Evolutionary conservation across 1,140 invertebrate species (phyloP), one percentile per base, ranked within the genome.

Genomic region (Idris sp.): DNA sequence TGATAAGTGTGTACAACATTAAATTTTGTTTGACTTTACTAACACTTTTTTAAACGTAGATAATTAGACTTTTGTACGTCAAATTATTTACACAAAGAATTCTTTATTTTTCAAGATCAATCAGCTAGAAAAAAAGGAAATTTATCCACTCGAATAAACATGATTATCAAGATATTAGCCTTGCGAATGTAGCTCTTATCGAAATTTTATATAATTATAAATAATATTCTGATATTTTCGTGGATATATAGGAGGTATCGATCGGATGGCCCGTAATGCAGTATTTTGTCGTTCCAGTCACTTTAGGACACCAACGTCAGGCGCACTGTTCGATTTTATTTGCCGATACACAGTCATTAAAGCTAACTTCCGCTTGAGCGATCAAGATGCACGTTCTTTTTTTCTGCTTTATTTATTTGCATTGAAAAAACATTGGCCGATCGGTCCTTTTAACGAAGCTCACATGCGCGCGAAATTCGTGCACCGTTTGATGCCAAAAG

Each of bases 291-390:
- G 61, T 71, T 49, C 48, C 61, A 67, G 67, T 71, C 74, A 76
- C 74, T 76, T 76, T 65, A 40, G 73, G 65, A 59, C 65, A 71
- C 59, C 53, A 48, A 76, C 73, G 46, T 76, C 59, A 68, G 53
- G 51, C 73, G 36, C 18, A 14, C 11, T 9, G 65, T 76, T 76
- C 61, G 61, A 71, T 72, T 76, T 71, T 67, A 62, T 62, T 71
- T 48, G 44, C 41, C 46, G 59, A 64, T 71, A 56, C 65, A 62
- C 53, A 61, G 49, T 76, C 74, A 76, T 76, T 71, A 76, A 76
- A 68, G 59, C 65, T 40, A 67, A 54, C 74, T 65, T 67, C 65
- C 65, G 62, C 48, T 49, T 19, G 40, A 49, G 7, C 43, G 56
- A 61, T 54, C 61, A 67, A 61, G 62, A 67, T 51, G 61, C 74